phyloP scores from a whole-genome alignment of 2,797 vertebrate species.

The Peromyscus melanophrys region DNA sequence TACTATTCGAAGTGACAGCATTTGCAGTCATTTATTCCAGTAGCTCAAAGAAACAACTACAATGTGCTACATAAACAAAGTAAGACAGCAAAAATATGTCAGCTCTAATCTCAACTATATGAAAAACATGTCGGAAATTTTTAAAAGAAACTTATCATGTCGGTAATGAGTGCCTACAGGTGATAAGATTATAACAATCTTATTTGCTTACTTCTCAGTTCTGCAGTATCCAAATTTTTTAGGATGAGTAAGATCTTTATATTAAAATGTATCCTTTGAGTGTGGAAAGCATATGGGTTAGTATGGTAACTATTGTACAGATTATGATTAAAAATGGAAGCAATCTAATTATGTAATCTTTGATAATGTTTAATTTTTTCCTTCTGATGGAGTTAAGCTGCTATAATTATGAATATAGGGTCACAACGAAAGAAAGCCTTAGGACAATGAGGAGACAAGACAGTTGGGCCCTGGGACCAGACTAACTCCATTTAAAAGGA shows the following conservation, averaged over 20 bases:
- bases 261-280: constrained; percentile 13
- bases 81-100: not conserved
- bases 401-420: not conserved
- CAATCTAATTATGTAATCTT: constrained; percentile 19
- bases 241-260: not conserved
- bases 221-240: not conserved
- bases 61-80: not conserved
- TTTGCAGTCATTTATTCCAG: constrained; percentile 3
- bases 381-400: constrained; percentile 39
- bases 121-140: not conserved
- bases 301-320: not conserved
- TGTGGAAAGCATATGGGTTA: not conserved
- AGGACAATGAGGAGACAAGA: not conserved
- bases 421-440: constrained; percentile 22
- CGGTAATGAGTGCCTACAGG: not conserved
- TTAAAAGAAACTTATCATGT: not conserved
- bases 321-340: constrained; percentile 2
- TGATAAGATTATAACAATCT: not conserved
- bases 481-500: not conserved
- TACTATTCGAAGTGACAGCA: not conserved
- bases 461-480: not conserved
- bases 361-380: constrained; percentile 34
- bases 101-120: not conserved
- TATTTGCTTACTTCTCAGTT: not conserved
- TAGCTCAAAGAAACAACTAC: not conserved